Evolutionary conservation across 2,888 invertebrate genomes (phyloP).

Genomic region (Oscheius myriophilus): DNA sequence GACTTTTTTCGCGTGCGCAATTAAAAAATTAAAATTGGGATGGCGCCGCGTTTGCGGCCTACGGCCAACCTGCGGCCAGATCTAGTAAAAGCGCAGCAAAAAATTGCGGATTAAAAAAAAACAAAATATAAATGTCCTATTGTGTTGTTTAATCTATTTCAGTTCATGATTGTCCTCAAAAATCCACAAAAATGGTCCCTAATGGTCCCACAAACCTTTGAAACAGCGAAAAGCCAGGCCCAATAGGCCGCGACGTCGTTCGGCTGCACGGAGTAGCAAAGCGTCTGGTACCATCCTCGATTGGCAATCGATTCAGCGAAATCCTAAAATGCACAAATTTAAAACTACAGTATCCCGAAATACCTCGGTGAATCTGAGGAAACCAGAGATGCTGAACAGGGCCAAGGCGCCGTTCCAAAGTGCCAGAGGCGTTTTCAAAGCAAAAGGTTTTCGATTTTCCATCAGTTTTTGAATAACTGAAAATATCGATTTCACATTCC

Average conservation of each 20-base stretch:
- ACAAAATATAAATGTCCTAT: too few species aligned
- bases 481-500: slow-evolving; percentile 1
- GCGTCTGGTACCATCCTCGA: slow-evolving; percentile 54
- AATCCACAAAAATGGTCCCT: too few species aligned
- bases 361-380: slow-evolving; percentile 69
- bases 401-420: slow-evolving; percentile 73
- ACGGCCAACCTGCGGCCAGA: too few species aligned
- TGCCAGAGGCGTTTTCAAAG: slow-evolving; percentile 71
- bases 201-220: slow-evolving; percentile 48
- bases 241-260: slow-evolving; percentile 61
- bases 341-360: background rate
- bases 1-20: too few species aligned
- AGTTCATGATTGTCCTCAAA: too few species aligned
- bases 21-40: too few species aligned
- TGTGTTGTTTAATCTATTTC: too few species aligned
- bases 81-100: too few species aligned
- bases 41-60: too few species aligned
- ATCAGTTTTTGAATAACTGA: slow-evolving; percentile 70
- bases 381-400: slow-evolving; percentile 73
- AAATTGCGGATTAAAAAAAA: too few species aligned
- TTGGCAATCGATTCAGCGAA: slow-evolving; percentile 52
- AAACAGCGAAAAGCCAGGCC: slow-evolving; percentile 65
- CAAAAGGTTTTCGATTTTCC: slow-evolving; percentile 71
- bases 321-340: slow-evolving; percentile 47
- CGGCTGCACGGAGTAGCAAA: slow-evolving; percentile 65